These are phyloP conservation scores for Macrotus californicus DNA, from an alignment of 2,113 vertebrate species.

Conservation along the genomic window DNA sequence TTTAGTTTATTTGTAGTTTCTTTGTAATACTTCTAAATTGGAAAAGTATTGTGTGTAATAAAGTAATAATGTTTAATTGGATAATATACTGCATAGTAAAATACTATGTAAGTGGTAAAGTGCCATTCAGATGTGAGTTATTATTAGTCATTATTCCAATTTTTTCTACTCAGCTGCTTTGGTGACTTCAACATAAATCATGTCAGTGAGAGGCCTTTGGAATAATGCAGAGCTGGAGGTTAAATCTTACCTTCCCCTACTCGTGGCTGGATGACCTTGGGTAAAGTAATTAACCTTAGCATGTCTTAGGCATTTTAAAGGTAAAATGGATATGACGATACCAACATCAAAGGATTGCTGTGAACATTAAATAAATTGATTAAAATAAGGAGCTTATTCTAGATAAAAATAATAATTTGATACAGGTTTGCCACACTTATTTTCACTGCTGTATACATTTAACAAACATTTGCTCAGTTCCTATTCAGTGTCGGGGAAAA, in stretches of 20 bases:
- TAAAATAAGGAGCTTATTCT: background rate
- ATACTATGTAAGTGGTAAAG: background rate
- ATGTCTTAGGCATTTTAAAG: conserved; percentile 12
- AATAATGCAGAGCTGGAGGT: conserved; percentile 25
- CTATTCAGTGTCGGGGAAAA: background rate
- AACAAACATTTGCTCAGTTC: background rate
- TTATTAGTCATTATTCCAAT: conserved; percentile 32
- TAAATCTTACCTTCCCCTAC: conserved; percentile 1
- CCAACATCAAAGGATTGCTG: background rate
- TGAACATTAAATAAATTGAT: background rate
- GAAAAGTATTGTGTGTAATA: background rate
- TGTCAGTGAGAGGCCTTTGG: conserved; percentile 4
- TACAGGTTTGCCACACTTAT: background rate
- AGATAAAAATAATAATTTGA: background rate
- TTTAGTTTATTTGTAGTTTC: background rate
- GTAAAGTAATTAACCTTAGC: conserved; percentile 30
- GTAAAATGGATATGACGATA: background rate
- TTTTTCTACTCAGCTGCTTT: conserved; percentile 50
- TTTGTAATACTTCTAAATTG: background rate
- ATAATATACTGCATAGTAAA: background rate
- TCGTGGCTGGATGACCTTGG: background rate
- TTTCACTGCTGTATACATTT: background rate
- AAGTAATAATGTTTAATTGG: conserved; percentile 4
- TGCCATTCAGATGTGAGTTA: conserved; percentile 28
- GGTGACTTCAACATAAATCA: conserved; percentile 56